Conservation (phyloP, 2,888 invertebrate species). For the Polyommatus iphigenia region DNA sequence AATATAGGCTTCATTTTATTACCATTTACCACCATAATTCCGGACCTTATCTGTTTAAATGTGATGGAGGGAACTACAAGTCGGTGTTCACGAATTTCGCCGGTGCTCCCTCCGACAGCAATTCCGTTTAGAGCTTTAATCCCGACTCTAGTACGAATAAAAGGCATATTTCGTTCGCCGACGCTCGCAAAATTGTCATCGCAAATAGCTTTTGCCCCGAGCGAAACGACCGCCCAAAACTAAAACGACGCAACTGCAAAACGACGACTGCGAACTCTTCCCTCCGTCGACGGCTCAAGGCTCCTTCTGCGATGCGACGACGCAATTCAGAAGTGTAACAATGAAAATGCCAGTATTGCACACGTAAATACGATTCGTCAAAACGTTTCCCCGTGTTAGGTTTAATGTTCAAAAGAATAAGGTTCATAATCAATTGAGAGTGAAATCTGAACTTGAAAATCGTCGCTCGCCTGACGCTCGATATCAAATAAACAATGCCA, state of each 20-base stretch:
- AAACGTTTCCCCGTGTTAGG: slow-evolving; percentile 57
- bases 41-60: slow-evolving; percentile 29
- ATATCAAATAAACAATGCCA: slow-evolving; percentile 76
- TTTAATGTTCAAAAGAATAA: slow-evolving; percentile 62
- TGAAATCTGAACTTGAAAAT: slow-evolving; percentile 79
- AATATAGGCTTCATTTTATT: slow-evolving; percentile 27
- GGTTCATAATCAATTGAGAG: slow-evolving; percentile 67
- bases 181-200: slow-evolving; percentile 79
- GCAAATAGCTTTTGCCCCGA: slow-evolving; percentile 77
- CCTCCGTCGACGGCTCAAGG: slow-evolving; percentile 44
- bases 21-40: slow-evolving; percentile 26
- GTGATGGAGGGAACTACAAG: slow-evolving; percentile 42
- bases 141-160: slow-evolving; percentile 75
- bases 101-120: slow-evolving; percentile 62
- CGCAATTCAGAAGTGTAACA: slow-evolving; percentile 67
- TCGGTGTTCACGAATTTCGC: slow-evolving; percentile 67
- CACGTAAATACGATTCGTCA: slow-evolving; percentile 74
- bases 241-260: slow-evolving; percentile 49
- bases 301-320: slow-evolving; percentile 38
- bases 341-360: slow-evolving; percentile 78
- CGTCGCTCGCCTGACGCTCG: slow-evolving; percentile 78
- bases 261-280: slow-evolving; percentile 43
- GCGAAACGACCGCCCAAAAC: slow-evolving; percentile 49
- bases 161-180: slow-evolving; percentile 79
- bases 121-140: slow-evolving; percentile 79